Evolutionary conservation across 30 jellyfish, hydroid and myxozoan species (phyloP).

Genomic region (Clytia hemisphaerica): DNA sequence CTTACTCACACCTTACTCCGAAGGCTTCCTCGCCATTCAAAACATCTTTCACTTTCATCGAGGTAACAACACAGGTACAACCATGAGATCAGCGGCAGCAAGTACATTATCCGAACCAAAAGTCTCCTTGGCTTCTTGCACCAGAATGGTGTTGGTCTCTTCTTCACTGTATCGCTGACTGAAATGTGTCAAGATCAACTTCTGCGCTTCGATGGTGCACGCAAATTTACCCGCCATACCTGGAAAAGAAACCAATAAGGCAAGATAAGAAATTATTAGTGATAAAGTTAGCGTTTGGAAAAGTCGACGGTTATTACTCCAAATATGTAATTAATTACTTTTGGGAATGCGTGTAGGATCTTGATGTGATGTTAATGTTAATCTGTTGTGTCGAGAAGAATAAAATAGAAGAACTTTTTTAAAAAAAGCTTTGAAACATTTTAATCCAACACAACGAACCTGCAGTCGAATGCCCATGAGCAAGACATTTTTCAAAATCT

Average conservation of each 20-base stretch:
- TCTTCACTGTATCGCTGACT: conserved; percentile 68
- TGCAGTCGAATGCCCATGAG: conserved; percentile 95
- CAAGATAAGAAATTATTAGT: not conserved
- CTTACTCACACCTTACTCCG: too few relatives aligned
- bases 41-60: too few relatives aligned
- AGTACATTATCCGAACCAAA: conserved; percentile 48
- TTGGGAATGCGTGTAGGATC: not conserved
- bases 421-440: not conserved
- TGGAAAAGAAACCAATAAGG: not conserved
- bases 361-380: not conserved
- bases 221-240: conserved; percentile 88
- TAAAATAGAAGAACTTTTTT: not conserved
- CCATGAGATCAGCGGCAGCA: conserved; percentile 67
- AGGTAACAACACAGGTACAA: conserved; percentile 27
- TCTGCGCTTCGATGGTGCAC: conserved; percentile 36
- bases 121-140: conserved; percentile 44
- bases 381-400: not conserved
- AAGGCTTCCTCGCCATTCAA: too few relatives aligned
- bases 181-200: conserved; percentile 44
- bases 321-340: too few relatives aligned
- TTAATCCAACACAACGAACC: conserved; percentile 30
- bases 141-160: conserved; percentile 18
- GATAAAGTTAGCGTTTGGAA: too few relatives aligned
- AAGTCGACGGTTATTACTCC: too few relatives aligned
- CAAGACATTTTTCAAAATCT: conserved; percentile 61